These are phyloP conservation scores for Archivesica marissinica DNA, from an alignment of 1,140 invertebrate species.

Conservation along the genomic window DNA sequence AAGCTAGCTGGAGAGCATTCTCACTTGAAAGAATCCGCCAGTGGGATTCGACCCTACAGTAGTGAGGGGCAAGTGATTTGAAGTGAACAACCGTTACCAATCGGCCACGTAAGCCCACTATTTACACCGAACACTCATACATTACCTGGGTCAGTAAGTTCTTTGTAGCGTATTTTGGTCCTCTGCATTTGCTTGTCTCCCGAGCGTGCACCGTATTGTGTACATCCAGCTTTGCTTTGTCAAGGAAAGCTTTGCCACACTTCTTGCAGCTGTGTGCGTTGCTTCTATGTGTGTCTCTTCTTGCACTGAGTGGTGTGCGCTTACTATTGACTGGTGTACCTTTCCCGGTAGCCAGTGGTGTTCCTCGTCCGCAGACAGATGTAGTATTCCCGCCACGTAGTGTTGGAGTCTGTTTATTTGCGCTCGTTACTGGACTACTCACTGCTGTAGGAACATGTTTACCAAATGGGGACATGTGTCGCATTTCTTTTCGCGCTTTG, in stretches of 20 bases:
- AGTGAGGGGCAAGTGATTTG: no score
- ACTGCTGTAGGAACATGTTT: no score
- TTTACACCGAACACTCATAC: no score
- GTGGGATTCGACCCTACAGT: no score
- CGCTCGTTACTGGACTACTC: no score
- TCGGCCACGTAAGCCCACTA: no score
- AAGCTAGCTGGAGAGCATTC: no score
- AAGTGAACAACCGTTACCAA: no score
- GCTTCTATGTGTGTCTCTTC: background rate
- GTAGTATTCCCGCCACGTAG: background rate
- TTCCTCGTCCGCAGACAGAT: background rate
- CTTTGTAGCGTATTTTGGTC: background rate
- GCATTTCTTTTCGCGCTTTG: no score
- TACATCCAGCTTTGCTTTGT: conserved; percentile 33
- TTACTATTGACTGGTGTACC: background rate
- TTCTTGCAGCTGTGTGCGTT: conserved; percentile 27
- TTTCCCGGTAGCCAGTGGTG: background rate
- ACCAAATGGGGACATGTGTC: no score
- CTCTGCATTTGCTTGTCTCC: conserved; percentile 47
- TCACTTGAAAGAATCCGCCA: no score
- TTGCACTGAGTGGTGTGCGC: conserved; percentile 10
- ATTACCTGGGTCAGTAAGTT: no score
- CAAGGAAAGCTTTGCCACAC: conserved; percentile 49
- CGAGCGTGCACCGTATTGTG: conserved; percentile 17
- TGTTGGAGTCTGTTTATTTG: background rate